Evolutionary conservation across 2,113 vertebrate genomes (phyloP).

Genomic region (Albula goreensis): DNA sequence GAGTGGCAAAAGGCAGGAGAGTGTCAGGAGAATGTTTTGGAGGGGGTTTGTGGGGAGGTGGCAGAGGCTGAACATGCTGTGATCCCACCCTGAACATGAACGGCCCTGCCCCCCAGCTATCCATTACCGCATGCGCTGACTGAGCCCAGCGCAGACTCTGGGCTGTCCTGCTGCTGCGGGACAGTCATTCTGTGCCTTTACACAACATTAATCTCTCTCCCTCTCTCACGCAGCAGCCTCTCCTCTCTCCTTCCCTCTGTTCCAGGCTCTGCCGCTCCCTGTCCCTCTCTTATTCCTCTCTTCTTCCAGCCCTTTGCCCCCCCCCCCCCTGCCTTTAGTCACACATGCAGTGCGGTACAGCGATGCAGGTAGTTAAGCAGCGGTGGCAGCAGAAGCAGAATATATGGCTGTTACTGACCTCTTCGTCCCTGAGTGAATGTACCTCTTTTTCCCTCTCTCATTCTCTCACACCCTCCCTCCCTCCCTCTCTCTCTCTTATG

Average conservation of each 20-base stretch:
- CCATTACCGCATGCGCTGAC: background rate
- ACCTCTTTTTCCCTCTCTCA: background rate
- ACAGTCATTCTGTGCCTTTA: background rate
- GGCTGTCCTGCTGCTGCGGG: background rate
- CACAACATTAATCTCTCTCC: background rate
- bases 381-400: background rate
- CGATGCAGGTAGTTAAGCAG: background rate
- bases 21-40: no score
- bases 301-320: no score
- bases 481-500: background rate
- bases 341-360: background rate
- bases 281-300: no score
- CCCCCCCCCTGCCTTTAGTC: background rate
- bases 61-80: no score
- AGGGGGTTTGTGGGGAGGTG: no score
- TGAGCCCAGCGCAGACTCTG: background rate
- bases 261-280: no score
- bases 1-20: no score
- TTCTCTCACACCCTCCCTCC: background rate
- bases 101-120: no score
- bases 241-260: no score
- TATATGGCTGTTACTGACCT: background rate
- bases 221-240: no score
- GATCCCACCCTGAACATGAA: no score
- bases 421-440: background rate